Conservation (phyloP, 2,113 vertebrate species). For the Gulo gulo region DNA sequence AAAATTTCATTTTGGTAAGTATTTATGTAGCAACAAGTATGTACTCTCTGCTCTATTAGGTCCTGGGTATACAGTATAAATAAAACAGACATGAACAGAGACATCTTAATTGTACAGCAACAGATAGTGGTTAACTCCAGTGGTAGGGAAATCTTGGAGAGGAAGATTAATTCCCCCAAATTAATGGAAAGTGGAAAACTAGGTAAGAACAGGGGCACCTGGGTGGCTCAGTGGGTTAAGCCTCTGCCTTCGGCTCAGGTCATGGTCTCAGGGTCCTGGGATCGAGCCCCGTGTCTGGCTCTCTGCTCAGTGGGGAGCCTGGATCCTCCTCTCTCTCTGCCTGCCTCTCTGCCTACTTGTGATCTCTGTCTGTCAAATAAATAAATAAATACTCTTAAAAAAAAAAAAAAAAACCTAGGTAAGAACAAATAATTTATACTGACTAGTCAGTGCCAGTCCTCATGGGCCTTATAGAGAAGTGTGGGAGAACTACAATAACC, state of each 20-base stretch:
- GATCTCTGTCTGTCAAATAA: too few relatives aligned
- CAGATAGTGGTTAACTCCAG: background rate
- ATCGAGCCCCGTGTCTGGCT: too few relatives aligned
- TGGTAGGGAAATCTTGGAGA: background rate
- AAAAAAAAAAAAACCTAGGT: too few relatives aligned
- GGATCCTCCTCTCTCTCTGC: too few relatives aligned
- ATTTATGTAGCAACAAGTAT: background rate
- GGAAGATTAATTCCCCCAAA: background rate
- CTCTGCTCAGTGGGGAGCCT: too few relatives aligned
- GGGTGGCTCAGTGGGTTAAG: too few relatives aligned
- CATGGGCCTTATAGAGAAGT: background rate
- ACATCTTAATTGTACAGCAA: background rate
- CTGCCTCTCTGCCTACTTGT: too few relatives aligned
- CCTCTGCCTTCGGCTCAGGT: too few relatives aligned
- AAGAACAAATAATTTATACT: background rate
- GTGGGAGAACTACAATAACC: background rate
- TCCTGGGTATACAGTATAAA: background rate
- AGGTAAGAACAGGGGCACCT: background rate
- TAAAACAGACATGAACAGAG: background rate
- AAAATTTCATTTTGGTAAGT: background rate
- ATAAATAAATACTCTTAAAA: too few relatives aligned
- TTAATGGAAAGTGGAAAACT: background rate
- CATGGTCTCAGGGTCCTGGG: too few relatives aligned
- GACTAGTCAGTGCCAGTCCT: background rate
- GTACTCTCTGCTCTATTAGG: background rate